A percentile compares a stretch with the other conserved stretches of the same genome.
Evolutionary conservation across 2,797 vertebrate genomes (phyloP).

Genomic region (Cetoscarus ocellatus): DNA sequence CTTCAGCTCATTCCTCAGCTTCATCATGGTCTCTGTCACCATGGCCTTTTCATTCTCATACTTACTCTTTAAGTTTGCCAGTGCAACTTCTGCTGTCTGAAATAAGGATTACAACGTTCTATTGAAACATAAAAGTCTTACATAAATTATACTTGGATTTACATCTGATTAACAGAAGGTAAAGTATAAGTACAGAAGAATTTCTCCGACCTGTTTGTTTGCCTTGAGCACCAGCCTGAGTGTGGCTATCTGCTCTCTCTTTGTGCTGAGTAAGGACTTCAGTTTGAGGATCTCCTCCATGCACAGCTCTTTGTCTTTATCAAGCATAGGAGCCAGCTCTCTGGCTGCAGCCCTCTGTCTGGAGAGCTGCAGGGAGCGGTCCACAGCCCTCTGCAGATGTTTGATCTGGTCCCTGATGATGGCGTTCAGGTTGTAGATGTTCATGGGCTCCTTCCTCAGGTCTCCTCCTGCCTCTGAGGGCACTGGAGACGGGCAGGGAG

Average conservation of each 20-base stretch:
- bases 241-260: slow-evolving; percentile 98
- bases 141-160: not conserved
- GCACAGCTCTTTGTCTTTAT: slow-evolving; percentile 97
- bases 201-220: slow-evolving; percentile 93
- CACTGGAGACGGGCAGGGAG: slow-evolving; percentile 87
- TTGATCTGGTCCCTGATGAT: slow-evolving; percentile 99
- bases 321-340: slow-evolving; percentile 93
- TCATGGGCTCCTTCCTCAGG: slow-evolving; percentile 98
- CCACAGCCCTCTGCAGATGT: slow-evolving; percentile 97
- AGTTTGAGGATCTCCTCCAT: slow-evolving; percentile 98
- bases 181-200: not conserved
- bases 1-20: slow-evolving; percentile 97
- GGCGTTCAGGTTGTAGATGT: slow-evolving; percentile 98
- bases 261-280: slow-evolving; percentile 97
- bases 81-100: slow-evolving; percentile 95
- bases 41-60: slow-evolving; percentile 98
- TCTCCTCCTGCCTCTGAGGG: slow-evolving; percentile 88
- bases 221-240: slow-evolving; percentile 96
- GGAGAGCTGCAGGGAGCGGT: slow-evolving; percentile 95
- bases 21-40: slow-evolving; percentile 99
- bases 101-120: not conserved
- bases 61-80: slow-evolving; percentile 98
- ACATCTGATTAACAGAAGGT: not conserved
- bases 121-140: not conserved
- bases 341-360: slow-evolving; percentile 94